A percentile compares a stretch with the other conserved stretches of the same genome.
Conservation (phyloP, 2,888 invertebrate genomes). For the Lasiommata megera region DNA sequence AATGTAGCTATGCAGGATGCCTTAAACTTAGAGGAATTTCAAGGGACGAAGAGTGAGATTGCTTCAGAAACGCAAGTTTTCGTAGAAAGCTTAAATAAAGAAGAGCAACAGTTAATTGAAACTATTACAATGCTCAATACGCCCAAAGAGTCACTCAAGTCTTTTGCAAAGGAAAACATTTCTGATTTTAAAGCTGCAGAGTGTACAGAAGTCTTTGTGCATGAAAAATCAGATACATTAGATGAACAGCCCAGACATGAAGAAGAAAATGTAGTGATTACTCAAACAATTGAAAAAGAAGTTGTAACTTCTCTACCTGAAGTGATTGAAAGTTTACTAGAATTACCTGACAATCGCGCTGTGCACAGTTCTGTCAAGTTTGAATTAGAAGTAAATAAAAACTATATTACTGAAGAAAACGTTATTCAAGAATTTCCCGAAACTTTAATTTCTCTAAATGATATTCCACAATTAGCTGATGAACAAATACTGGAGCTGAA, state of each 20-base stretch:
- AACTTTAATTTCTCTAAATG: constrained; percentile 35
- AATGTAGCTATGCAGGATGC: constrained; percentile 52
- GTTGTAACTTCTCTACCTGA: constrained; percentile 45
- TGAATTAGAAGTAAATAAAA: constrained; percentile 52
- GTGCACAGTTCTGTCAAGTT: constrained; percentile 37
- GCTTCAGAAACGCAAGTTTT: constrained; percentile 38
- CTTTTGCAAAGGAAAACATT: constrained; percentile 36
- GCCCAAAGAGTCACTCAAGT: constrained; percentile 24
- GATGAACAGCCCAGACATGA: constrained; percentile 36
- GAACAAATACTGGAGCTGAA: constrained; percentile 47
- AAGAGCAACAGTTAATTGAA: constrained; percentile 45
- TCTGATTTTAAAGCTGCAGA: constrained; percentile 38
- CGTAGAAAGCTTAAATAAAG: constrained; percentile 41
- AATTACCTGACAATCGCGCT: constrained; percentile 37
- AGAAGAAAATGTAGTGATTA: constrained; percentile 47
- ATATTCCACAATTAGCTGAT: constrained; percentile 41
- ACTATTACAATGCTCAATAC: constrained; percentile 27
- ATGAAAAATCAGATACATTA: constrained; percentile 39
- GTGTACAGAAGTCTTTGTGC: constrained; percentile 39
- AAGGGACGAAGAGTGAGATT: constrained; percentile 40
- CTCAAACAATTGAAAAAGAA: constrained; percentile 45
- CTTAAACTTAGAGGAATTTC: constrained; percentile 38
- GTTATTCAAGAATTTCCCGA: constrained; percentile 44
- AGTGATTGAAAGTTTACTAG: constrained; percentile 47
- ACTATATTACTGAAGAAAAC: constrained; percentile 52